phyloP scores from a whole-genome alignment of 2,797 vertebrate species.

The Typhlichthys subterraneus region DNA sequence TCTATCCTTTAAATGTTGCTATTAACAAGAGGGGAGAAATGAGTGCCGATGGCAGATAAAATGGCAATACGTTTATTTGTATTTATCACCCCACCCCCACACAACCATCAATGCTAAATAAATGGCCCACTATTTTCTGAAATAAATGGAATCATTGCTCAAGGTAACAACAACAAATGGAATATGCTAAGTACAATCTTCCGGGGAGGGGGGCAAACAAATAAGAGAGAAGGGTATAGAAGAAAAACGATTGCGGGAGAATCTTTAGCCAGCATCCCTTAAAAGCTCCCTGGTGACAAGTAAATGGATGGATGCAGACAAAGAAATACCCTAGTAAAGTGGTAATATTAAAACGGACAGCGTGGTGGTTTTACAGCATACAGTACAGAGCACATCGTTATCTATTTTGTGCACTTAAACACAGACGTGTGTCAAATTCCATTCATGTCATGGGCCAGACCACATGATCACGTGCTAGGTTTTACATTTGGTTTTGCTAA shows the following conservation, averaged over 20 bases:
- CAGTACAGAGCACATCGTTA: too few relatives aligned
- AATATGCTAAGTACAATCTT: slow-evolving; percentile 78
- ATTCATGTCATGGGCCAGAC: too few relatives aligned
- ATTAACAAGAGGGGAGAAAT: slow-evolving; percentile 44
- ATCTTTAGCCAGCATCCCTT: slow-evolving; percentile 39
- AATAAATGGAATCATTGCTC: slow-evolving; percentile 81
- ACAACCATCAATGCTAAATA: slow-evolving; percentile 49
- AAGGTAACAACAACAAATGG: slow-evolving; percentile 84
- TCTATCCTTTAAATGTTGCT: slow-evolving; percentile 56
- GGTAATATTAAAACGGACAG: background rate
- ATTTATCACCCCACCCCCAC: slow-evolving; percentile 7
- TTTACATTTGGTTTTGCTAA: too few relatives aligned
- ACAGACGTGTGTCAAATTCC: too few relatives aligned
- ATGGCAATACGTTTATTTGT: slow-evolving; percentile 43
- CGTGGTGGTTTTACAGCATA: too few relatives aligned
- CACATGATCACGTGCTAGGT: too few relatives aligned
- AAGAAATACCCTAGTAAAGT: background rate
- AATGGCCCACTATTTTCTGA: slow-evolving; percentile 63
- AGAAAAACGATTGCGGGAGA: slow-evolving; percentile 36
- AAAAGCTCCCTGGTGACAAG: slow-evolving; percentile 24
- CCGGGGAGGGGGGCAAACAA: slow-evolving; percentile 49
- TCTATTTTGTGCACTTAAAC: too few relatives aligned
- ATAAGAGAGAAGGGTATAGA: slow-evolving; percentile 45
- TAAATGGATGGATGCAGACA: slow-evolving; percentile 10
- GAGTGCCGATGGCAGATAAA: slow-evolving; percentile 60